These are phyloP conservation scores for Pseudomugil tenellus DNA, from an alignment of 2,797 vertebrate genomes.

Conservation along the genomic window DNA sequence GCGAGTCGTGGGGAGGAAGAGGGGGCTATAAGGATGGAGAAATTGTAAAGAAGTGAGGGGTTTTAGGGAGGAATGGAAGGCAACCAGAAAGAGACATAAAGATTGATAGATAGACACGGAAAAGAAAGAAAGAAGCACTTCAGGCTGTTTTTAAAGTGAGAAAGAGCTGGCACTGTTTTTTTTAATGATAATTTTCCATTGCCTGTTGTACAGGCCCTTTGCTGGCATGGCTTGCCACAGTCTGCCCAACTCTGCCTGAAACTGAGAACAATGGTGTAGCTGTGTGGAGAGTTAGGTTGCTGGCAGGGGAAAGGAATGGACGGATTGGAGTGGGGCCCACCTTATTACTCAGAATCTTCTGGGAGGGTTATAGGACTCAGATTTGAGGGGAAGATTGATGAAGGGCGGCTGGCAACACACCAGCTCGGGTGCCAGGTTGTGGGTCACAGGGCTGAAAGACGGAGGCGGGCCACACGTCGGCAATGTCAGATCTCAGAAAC, in stretches of 20 bases:
- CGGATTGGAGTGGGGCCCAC: conserved; percentile 63
- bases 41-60: conserved; percentile 51
- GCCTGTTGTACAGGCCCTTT: conserved; percentile 70
- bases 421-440: conserved; percentile 51
- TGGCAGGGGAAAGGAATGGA: conserved; percentile 63
- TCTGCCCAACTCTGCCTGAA: conserved; percentile 71
- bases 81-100: conserved; percentile 23
- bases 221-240: conserved; percentile 72
- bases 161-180: conserved; percentile 58
- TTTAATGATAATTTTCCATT: conserved; percentile 78
- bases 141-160: conserved; percentile 54
- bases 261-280: conserved; percentile 80
- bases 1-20: conserved; percentile 85
- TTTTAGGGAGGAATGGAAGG: conserved; percentile 27
- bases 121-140: conserved; percentile 40
- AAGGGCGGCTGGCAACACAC: conserved; percentile 22
- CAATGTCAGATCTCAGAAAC: conserved; percentile 51
- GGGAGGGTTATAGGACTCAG: conserved; percentile 55
- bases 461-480: conserved; percentile 46
- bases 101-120: conserved; percentile 17
- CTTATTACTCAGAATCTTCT: conserved; percentile 65
- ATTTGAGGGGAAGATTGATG: conserved; percentile 23
- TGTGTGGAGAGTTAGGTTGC: conserved; percentile 70
- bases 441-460: conserved; percentile 57
- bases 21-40: conserved; percentile 73